Evolutionary conservation across 2,888 invertebrate genomes (phyloP).

Genomic region (Lottia scabra): DNA sequence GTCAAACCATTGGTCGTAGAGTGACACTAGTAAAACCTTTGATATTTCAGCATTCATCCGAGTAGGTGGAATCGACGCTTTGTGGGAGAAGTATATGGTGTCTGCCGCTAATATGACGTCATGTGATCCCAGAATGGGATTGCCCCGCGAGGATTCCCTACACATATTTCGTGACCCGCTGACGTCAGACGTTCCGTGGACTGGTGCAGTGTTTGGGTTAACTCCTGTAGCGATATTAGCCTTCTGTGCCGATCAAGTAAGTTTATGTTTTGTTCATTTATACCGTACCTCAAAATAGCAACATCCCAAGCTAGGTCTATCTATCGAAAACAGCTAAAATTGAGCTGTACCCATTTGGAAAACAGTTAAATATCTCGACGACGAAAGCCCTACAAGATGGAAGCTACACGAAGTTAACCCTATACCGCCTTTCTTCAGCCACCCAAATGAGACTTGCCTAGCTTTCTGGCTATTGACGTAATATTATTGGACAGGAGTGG

Average conservation of each 20-base stretch:
- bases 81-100: constrained; percentile 66
- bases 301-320: too few relatives aligned
- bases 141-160: constrained; percentile 51
- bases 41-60: constrained; percentile 43
- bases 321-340: neutral
- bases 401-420: too few relatives aligned
- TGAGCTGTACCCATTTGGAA: neutral
- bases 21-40: too few relatives aligned
- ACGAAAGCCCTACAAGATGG: too few relatives aligned
- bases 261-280: too few relatives aligned
- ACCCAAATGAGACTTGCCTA: too few relatives aligned
- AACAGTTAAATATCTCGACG: too few relatives aligned
- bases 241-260: constrained; percentile 66
- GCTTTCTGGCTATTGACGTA: too few relatives aligned
- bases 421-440: too few relatives aligned
- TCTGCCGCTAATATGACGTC: constrained; percentile 64
- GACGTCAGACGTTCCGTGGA: constrained; percentile 61
- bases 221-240: constrained; percentile 59
- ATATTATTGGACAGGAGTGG: too few relatives aligned
- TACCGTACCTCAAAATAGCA: too few relatives aligned
- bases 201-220: constrained; percentile 60
- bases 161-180: constrained; percentile 55
- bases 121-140: constrained; percentile 37
- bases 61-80: constrained; percentile 70
- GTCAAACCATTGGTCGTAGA: too few relatives aligned